phyloP scores from a whole-genome alignment of 2,113 vertebrate species.

The Phyllostomus hastatus region DNA sequence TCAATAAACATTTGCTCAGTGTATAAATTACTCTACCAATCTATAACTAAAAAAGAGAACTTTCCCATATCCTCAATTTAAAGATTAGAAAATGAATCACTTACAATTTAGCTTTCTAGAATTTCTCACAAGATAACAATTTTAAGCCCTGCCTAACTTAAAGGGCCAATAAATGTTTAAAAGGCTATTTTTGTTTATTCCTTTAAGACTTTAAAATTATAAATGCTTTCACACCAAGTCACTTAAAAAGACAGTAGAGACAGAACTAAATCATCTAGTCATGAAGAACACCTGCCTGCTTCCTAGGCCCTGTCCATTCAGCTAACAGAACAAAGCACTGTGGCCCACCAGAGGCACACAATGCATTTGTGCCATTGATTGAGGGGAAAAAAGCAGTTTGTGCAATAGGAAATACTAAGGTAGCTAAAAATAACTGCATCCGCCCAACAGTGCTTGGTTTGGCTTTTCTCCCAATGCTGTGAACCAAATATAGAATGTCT shows the following conservation, averaged over 20 bases:
- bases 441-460: slow-evolving; percentile 41
- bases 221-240: not conserved
- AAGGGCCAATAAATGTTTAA: not conserved
- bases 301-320: not conserved
- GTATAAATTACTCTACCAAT: not conserved
- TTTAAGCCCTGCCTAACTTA: not conserved
- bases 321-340: not conserved
- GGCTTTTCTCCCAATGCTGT: slow-evolving; percentile 16
- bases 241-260: not conserved
- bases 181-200: not conserved
- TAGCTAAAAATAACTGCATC: slow-evolving; percentile 49
- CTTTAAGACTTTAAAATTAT: slow-evolving; percentile 33
- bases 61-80: not conserved
- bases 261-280: slow-evolving; percentile 16
- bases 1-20: slow-evolving; percentile 15
- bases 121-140: not conserved
- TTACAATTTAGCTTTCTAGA: slow-evolving; percentile 20
- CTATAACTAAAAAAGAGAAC: not conserved
- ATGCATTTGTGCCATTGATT: not conserved
- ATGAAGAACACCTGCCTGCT: not conserved
- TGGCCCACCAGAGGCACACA: not conserved
- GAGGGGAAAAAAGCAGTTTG: slow-evolving; percentile 34
- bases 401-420: slow-evolving; percentile 23
- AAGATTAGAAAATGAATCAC: slow-evolving; percentile 3
- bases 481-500: slow-evolving; percentile 46